Percentiles rank a stretch among this genome's conserved stretches.
phyloP scores from a whole-genome alignment of 2,113 vertebrate genomes.

The Ptilonorhynchus violaceus region DNA sequence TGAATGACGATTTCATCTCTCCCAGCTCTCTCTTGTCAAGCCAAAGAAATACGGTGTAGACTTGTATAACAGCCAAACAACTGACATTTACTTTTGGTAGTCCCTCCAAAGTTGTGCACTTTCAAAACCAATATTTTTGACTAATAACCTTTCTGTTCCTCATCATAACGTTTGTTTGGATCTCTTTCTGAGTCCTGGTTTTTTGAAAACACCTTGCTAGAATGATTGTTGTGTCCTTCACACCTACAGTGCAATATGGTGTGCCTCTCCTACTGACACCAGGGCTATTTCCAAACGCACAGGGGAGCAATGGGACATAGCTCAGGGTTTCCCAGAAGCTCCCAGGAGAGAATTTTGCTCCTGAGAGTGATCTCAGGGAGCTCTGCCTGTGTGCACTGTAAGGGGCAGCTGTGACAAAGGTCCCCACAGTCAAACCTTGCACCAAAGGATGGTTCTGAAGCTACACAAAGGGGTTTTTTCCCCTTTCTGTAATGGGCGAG shows the following conservation, averaged over 20 bases:
- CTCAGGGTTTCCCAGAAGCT: neutral
- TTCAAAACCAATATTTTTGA: slow-evolving; percentile 30
- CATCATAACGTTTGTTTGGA: neutral
- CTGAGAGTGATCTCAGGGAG: neutral
- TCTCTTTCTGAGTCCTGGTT: neutral
- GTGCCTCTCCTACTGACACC: neutral
- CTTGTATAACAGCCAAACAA: neutral
- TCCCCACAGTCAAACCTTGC: neutral
- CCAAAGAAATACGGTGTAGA: neutral
- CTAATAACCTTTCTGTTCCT: neutral
- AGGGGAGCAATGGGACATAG: neutral
- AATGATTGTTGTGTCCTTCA: neutral
- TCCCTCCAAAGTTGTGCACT: neutral
- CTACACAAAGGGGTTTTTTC: neutral
- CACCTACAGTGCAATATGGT: neutral
- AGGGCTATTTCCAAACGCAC: neutral
- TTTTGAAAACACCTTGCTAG: neutral
- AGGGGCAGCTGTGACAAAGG: neutral
- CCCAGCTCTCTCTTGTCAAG: neutral
- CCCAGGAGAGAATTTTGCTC: neutral
- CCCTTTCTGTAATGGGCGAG: neutral
- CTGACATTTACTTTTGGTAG: neutral
- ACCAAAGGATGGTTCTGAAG: neutral
- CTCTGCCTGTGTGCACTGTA: neutral
- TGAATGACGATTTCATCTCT: neutral